phyloP scores from a whole-genome alignment of 2,888 invertebrate species.

The Malachius bipustulatus region DNA sequence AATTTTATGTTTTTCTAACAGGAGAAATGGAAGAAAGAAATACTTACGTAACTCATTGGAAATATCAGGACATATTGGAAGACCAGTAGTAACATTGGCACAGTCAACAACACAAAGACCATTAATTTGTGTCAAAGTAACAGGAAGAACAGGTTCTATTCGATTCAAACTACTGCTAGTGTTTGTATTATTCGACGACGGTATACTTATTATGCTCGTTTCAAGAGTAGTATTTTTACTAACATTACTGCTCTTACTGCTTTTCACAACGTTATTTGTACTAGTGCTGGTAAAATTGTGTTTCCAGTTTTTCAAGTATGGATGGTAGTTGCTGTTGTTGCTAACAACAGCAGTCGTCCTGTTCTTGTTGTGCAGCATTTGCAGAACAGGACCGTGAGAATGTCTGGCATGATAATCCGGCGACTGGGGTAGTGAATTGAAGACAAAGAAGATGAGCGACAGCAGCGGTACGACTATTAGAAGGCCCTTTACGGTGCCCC shows the following conservation, averaged over 20 bases:
- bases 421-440: not conserved
- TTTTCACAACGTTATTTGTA: not conserved
- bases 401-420: not conserved
- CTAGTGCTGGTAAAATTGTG: no score
- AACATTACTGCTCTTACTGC: not conserved
- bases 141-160: no score
- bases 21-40: constrained; percentile 3
- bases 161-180: constrained; percentile 10
- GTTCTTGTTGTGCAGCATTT: not conserved
- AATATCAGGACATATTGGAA: constrained; percentile 45
- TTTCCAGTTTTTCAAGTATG: no score
- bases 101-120: no score
- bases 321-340: no score
- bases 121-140: no score
- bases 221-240: not conserved
- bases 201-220: no score
- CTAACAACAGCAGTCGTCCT: not conserved
- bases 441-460: not conserved
- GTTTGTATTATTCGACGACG: constrained; percentile 2
- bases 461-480: not conserved
- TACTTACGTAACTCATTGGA: constrained; percentile 53
- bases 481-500: constrained; percentile 3
- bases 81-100: constrained; percentile 22
- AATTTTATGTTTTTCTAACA: constrained; percentile 4
- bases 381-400: not conserved